Evolutionary conservation across 64 coral and sea anemone genomes (phyloP).

Genomic region (Dendrophyllia cribrosa): DNA sequence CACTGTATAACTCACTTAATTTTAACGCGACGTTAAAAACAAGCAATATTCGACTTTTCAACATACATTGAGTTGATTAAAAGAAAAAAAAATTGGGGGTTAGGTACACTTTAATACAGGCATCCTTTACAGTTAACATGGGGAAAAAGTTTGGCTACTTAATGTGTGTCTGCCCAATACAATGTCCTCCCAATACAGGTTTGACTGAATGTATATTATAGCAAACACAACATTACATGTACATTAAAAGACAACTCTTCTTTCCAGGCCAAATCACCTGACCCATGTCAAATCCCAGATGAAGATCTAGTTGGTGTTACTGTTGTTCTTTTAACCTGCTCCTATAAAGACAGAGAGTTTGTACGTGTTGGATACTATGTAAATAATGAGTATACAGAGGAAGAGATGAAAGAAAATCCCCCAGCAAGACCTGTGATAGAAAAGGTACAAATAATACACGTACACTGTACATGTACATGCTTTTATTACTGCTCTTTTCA

Average conservation of each 20-base stretch:
- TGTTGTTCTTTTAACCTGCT: constrained; percentile 93
- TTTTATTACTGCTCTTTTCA: too few relatives aligned
- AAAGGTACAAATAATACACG: constrained; percentile 58
- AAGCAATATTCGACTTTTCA: too few relatives aligned
- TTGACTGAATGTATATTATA: neutral
- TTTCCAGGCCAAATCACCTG: constrained; percentile 86
- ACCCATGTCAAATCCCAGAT: constrained; percentile 85
- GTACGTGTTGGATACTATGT: constrained; percentile 98
- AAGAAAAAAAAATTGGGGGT: too few relatives aligned
- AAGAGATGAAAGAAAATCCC: constrained; percentile 95
- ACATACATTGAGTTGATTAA: too few relatives aligned
- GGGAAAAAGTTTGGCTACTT: too few relatives aligned
- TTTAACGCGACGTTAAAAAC: too few relatives aligned
- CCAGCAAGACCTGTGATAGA: constrained; percentile 92
- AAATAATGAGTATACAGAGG: constrained; percentile 97
- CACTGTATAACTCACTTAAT: too few relatives aligned
- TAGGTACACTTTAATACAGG: too few relatives aligned
- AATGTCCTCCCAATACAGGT: too few relatives aligned
- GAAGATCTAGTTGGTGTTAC: constrained; percentile 95
- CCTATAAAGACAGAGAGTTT: constrained; percentile 90
- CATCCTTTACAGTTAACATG: too few relatives aligned
- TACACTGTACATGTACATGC: neutral
- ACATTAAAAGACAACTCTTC: neutral
- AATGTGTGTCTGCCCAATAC: too few relatives aligned
- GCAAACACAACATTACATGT: neutral